Evolutionary conservation across 1,140 invertebrate genomes (phyloP), one percentile per base, ranked within the genome.

Genomic region (Aphaenogaster rudis): DNA sequence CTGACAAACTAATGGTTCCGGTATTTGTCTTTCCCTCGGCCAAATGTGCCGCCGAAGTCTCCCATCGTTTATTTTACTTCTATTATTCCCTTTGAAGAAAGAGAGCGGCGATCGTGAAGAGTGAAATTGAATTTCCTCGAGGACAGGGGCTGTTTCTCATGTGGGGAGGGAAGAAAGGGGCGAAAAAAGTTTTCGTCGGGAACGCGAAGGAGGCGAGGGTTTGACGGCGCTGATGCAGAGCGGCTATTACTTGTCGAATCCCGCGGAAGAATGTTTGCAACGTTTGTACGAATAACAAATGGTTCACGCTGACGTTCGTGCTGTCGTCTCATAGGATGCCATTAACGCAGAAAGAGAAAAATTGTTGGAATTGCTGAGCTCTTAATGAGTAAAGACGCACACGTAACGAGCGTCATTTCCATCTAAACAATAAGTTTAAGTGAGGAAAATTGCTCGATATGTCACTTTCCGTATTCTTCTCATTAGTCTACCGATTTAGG

Each of bases 71-170:
- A 76, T 28, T 28, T 28, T 76, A 76, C 28, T 50, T 79, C 21
- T 50, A 79, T 79, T 48, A 66, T 79, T 50, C 11, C 13, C 28
- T 13, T 28, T 13, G 17, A 59, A n/a, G 7, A 76, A 59, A 59
- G 21, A 39, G 42, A 48, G 21, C 11, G 59, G 13, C 9, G 17
- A 39, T 50, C 45, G 59, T 57, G 59, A 64, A 21, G 15, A 21
- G 15, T 28, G n/a, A 80, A 80, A 80, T 80, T 80, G 45, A 80
- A 80, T 80, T 80, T 66, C 1, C 45, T 50, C 61, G 61, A 50
- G 45, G 3, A 67, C n/a, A 63, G 59, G 42, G 76, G 17, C 39
- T 21, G 45, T 67, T 67, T 52, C 45, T 80, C 45, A 64, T 8
- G 4, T 36, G 15, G 42, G 28, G 21, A 21, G 33, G 3, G 13